These are phyloP conservation scores for Rhynchotus rufescens DNA, from an alignment of 2,797 vertebrate genomes.

Conservation along the genomic window DNA sequence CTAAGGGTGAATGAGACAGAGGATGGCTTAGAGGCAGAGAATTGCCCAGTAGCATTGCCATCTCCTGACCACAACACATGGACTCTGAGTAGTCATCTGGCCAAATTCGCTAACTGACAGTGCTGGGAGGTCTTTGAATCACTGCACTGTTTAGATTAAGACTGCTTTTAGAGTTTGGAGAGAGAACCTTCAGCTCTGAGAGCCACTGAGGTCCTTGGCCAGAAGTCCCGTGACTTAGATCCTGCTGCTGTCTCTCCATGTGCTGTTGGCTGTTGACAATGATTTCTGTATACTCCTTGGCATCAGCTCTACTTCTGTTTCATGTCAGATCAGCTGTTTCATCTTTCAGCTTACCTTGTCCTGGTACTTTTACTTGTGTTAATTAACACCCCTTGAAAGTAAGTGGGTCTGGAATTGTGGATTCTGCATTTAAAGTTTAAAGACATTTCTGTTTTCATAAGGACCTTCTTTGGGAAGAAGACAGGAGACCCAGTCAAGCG, in stretches of 20 bases:
- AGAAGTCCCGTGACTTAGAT: fast-evolving
- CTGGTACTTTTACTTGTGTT: neutral
- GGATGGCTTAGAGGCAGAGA: neutral
- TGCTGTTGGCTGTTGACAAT: neutral
- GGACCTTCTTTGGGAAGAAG: neutral
- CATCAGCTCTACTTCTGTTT: neutral
- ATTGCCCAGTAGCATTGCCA: neutral
- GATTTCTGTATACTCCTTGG: neutral
- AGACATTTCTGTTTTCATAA: neutral
- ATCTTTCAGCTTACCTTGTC: neutral
- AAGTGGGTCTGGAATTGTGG: neutral
- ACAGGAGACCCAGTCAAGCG: neutral
- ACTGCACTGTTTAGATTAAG: neutral
- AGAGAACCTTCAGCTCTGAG: neutral
- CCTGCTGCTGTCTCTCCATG: neutral
- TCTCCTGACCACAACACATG: neutral
- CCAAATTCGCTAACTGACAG: neutral
- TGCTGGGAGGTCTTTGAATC: neutral
- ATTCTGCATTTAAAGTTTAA: neutral
- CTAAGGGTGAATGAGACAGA: fast-evolving
- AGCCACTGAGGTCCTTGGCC: fast-evolving
- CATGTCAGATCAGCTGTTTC: neutral
- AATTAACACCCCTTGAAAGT: neutral
- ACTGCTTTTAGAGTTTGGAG: neutral
- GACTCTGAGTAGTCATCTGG: neutral